These are phyloP conservation scores for Chrysoperla carnea DNA, from an alignment of 1,140 invertebrate genomes.

Conservation along the genomic window DNA sequence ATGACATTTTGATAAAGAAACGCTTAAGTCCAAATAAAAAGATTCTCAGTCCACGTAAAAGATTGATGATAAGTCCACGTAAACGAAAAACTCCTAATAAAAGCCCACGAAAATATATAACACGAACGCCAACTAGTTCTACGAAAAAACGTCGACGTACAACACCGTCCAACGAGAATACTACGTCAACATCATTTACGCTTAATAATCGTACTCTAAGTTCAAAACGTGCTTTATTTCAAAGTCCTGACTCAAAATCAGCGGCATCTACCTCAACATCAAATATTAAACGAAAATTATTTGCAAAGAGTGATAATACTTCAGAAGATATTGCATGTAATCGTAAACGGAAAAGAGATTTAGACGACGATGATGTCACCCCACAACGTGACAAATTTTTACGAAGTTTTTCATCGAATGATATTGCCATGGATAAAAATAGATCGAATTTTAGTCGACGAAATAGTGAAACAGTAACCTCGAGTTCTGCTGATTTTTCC, in stretches of 20 bases:
- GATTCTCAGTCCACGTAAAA: slow-evolving; percentile 17
- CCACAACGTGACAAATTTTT: slow-evolving; percentile 15
- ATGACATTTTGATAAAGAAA: slow-evolving; percentile 1
- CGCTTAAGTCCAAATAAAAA: slow-evolving; percentile 24
- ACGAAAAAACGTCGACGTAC: slow-evolving; percentile 27
- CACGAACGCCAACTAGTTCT: slow-evolving; percentile 22
- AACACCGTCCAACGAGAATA: slow-evolving; percentile 15
- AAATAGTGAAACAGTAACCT: no score
- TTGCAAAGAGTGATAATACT: slow-evolving; percentile 27
- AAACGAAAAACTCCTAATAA: slow-evolving; percentile 15
- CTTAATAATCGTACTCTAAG: slow-evolving; percentile 23
- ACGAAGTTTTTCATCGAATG: slow-evolving; percentile 27
- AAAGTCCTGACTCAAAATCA: slow-evolving; percentile 34
- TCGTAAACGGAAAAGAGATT: slow-evolving; percentile 26
- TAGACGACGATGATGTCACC: slow-evolving; percentile 28
- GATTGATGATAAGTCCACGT: neutral
- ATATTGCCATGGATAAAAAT: neutral
- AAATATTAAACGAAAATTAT: slow-evolving; percentile 32
- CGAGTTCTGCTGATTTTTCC: no score
- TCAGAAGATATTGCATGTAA: slow-evolving; percentile 6
- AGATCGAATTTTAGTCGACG: no score
- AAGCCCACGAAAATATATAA: slow-evolving; percentile 14
- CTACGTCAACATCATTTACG: slow-evolving; percentile 13
- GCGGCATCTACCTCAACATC: slow-evolving; percentile 5
- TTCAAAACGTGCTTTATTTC: slow-evolving; percentile 41